Conservation (phyloP, 2,113 vertebrate species). For the Aythya baeri region DNA sequence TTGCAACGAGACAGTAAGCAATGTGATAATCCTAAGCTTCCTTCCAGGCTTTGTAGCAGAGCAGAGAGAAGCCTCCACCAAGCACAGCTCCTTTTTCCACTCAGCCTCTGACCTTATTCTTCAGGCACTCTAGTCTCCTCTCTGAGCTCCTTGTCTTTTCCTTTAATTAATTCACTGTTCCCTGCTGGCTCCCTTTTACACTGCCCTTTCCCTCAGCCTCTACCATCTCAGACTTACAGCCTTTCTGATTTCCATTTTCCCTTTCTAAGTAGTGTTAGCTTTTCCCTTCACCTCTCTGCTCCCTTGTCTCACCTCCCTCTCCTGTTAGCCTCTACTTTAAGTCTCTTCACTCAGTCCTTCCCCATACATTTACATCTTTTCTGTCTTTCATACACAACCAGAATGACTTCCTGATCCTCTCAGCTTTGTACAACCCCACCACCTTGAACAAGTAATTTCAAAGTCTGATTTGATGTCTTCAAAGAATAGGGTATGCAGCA, state of each 20-base stretch:
- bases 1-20: background rate
- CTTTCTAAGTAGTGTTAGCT: background rate
- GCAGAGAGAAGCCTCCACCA: background rate
- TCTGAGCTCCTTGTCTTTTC: background rate
- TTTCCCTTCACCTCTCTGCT: background rate
- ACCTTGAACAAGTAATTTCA: background rate
- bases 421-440: background rate
- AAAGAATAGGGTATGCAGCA: background rate
- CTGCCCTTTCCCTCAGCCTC: background rate
- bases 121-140: background rate
- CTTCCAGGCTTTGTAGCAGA: background rate
- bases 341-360: background rate
- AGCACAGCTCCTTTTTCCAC: background rate
- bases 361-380: background rate
- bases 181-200: background rate
- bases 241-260: background rate
- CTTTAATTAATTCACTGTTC: background rate
- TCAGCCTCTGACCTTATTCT: background rate
- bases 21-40: background rate
- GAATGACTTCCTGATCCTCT: background rate
- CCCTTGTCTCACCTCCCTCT: background rate
- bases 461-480: background rate
- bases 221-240: background rate
- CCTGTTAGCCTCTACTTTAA: background rate
- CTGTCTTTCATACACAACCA: background rate